Base-by-base conservation (phyloP, 2,888 invertebrate genomes). In the Chloromyia formosa region DNA sequence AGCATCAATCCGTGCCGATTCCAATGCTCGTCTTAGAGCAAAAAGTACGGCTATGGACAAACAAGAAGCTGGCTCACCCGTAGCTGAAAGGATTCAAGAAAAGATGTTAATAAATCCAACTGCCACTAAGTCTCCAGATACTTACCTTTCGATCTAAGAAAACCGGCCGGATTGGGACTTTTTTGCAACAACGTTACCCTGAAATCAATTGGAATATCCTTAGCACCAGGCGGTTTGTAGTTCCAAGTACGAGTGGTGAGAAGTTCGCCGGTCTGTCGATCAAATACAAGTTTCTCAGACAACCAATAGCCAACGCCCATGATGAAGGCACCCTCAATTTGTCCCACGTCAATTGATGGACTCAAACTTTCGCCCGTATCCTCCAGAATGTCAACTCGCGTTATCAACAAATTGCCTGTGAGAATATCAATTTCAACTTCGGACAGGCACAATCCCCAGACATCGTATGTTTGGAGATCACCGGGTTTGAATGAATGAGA, bases 161-260 rank as follows among this genome's bases (percentile, higher is more conserved):
- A 89, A 16, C 93, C 93, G 9, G 85, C 81, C 0, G 88, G 87
- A 82, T 93, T 93, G 12, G 88, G 86, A 23, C 89, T 87, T 80
- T 92, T 91, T 78, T 90, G 89, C 49, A 89, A 85, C 77, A 94
- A 89, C 77, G 90, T 90, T 3, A 94, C 86, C 77, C 92, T 88
- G 78, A 94, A 91, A 82, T 94, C 92, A 20, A 90, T 88, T 0
- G 94, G 93, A 80, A 94, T 93, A 78, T 94, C 94, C 81, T 92
- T 93, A 0, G 90, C 88, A 0, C 92, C 92, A 0, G 93, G 93
- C 1, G 91, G 89, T 80, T 93, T 93, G 80, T 94, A 94, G 68
- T 88, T 92, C 95, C 94, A 95, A 1, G 94, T 94, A 68, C 93
- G 88, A 79, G 91, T 89, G 0, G 94, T 94, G 5, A 92, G 86